These are phyloP conservation scores for Cheilosia vernalis DNA, from an alignment of 2,888 invertebrate species.

Conservation along the genomic window DNA sequence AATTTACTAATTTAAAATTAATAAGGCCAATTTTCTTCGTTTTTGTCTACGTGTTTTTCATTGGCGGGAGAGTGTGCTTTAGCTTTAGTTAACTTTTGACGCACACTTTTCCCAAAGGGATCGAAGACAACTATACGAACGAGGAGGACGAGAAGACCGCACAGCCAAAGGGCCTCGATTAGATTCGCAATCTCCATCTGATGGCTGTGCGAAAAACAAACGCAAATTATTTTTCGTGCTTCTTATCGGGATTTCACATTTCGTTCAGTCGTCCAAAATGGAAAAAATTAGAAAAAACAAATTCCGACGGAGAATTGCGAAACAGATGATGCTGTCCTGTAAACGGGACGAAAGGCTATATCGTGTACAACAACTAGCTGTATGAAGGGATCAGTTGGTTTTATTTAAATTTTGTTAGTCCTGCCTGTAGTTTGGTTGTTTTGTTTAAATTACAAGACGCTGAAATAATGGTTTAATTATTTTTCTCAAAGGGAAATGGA, in stretches of 20 bases:
- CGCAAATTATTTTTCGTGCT: constrained; percentile 27
- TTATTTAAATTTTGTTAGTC: too few relatives aligned
- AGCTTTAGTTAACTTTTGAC: constrained; percentile 1
- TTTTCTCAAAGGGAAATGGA: too few relatives aligned
- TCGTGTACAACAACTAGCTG: too few relatives aligned
- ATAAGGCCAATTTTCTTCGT: constrained; percentile 39
- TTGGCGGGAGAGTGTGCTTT: constrained; percentile 5
- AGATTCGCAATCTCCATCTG: constrained; percentile 21
- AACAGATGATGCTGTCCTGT: constrained; percentile 42
- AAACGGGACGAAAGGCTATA: constrained; percentile 13
- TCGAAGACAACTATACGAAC: neutral
- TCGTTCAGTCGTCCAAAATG: constrained; percentile 51
- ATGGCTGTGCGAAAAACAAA: constrained; percentile 15
- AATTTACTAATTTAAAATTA: constrained; percentile 52
- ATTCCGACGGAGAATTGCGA: too few relatives aligned
- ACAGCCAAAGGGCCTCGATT: constrained; percentile 20
- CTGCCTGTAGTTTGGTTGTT: too few relatives aligned
- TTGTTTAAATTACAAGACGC: too few relatives aligned
- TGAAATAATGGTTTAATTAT: too few relatives aligned
- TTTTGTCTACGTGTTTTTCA: neutral
- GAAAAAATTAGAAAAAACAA: too few relatives aligned
- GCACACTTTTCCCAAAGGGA: constrained; percentile 9
- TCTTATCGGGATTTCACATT: constrained; percentile 49
- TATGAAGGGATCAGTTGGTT: too few relatives aligned
- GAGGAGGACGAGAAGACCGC: constrained; percentile 6